These are phyloP conservation scores for Drosophila tristis DNA, from an alignment of 1,140 invertebrate genomes.

Conservation along the genomic window DNA sequence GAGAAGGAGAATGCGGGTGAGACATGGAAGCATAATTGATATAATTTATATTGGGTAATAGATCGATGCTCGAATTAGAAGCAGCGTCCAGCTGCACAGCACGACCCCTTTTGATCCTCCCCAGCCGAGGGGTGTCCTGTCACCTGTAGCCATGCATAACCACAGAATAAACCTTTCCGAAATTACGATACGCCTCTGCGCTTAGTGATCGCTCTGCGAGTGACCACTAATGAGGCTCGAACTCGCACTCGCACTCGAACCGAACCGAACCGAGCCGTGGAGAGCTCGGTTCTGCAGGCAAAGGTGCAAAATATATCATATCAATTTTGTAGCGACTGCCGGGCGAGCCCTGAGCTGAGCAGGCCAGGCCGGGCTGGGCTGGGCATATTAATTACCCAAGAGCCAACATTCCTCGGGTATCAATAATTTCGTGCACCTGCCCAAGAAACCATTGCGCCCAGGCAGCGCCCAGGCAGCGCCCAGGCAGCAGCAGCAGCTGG, in stretches of 20 bases:
- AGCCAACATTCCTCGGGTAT: constrained; percentile 55
- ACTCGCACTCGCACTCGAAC: not conserved
- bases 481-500: constrained; percentile 37
- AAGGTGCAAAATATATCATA: constrained; percentile 75
- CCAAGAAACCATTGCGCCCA: constrained; percentile 66
- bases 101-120: no score
- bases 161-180: constrained; percentile 43
- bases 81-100: no score
- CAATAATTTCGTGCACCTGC: constrained; percentile 80
- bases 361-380: not conserved
- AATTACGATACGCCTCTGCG: constrained; percentile 53
- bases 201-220: constrained; percentile 38
- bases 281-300: constrained; percentile 10
- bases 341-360: not conserved
- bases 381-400: constrained; percentile 69
- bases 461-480: constrained; percentile 35
- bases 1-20: not conserved
- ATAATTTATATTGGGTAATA: not conserved
- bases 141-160: constrained; percentile 27
- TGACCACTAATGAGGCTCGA: constrained; percentile 71
- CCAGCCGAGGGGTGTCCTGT: constrained; percentile 1
- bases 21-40: not conserved
- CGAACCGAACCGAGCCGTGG: not conserved
- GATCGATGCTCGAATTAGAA: no score
- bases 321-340: constrained; percentile 38